Base-by-base conservation (phyloP, 2,888 invertebrate species). In the Eilema caniola region DNA sequence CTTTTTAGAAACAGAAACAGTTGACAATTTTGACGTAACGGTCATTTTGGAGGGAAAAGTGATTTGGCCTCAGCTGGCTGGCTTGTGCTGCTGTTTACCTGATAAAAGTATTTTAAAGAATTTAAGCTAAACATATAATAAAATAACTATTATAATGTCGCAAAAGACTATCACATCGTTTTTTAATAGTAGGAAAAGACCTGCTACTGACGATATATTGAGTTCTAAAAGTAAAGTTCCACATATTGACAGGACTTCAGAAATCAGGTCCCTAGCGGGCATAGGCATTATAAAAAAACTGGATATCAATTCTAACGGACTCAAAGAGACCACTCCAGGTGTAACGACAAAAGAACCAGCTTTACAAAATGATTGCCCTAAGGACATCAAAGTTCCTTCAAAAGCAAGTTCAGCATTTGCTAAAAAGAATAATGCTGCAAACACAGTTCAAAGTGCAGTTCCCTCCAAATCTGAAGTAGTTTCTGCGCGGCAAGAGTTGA, bases 151-250 rank as follows among this genome's bases (percentile, higher is more conserved):
- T 53, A 82, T 16, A 20, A 98, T 98, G 98, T 96, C 97, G 77
- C 98, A 98, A 92, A 97, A 97, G 83, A 97, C 97, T 66, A 96
- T 98, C 72, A 97, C 97, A 75, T 96, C 96, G 77, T 98, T 96
- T 95, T 98, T 97, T 89, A 97, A 96, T 88, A 97, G 96, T 84
- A 96, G 98, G 86, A 98, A 98, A 93, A 96, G 98, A 83, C 95
- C 96, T 72, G 97, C 97, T n/a, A 89, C 94, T 12, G 97, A 97
- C 66, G 97, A 98, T 86, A 87, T 93, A 84, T 82, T 91, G 86
- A 88, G 94, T 90, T 87, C 94, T 68, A 95, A 96, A 89, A 96
- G 89, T 88, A 96, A 96, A 88, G 79, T 93, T 72, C 85, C 91
- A 62, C 90, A 92, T 74, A 80, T 93, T 16, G 92, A 93, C 65